A percentile compares a stretch with the other conserved stretches of the same genome.
Conservation (phyloP, 2,888 invertebrate genomes). For the Campoplex capitator region DNA sequence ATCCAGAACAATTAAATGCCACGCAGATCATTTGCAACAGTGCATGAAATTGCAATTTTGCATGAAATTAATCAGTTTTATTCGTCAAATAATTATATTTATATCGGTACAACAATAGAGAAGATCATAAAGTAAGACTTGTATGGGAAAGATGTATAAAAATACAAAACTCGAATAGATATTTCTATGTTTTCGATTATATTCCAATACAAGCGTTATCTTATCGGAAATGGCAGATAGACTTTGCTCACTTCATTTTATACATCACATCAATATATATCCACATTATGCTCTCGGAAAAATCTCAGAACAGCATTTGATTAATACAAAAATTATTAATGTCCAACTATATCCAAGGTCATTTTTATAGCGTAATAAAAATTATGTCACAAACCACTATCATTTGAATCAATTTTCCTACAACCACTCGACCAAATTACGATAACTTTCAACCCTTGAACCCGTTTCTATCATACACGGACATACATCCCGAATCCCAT, state of each 20-base stretch:
- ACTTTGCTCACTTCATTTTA: not conserved
- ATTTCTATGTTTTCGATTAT: not conserved
- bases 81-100: not conserved
- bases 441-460: conserved; percentile 63
- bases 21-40: not conserved
- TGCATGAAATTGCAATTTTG: not conserved
- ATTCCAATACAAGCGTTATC: not conserved
- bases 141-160: not conserved
- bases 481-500: not conserved
- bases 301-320: not conserved
- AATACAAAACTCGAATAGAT: not conserved
- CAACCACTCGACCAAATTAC: conserved; percentile 13
- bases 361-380: not conserved
- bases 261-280: no score
- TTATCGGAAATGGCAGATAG: not conserved
- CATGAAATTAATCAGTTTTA: not conserved
- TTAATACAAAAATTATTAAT: not conserved
- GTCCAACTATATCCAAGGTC: not conserved
- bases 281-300: not conserved
- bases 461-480: conserved; percentile 31
- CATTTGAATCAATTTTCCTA: conserved; percentile 6
- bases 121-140: not conserved
- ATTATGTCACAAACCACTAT: not conserved
- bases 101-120: not conserved
- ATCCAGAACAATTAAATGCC: not conserved